Evolutionary conservation across 2,888 invertebrate genomes (phyloP).

Genomic region (Stenoptilia bipunctidactyla): DNA sequence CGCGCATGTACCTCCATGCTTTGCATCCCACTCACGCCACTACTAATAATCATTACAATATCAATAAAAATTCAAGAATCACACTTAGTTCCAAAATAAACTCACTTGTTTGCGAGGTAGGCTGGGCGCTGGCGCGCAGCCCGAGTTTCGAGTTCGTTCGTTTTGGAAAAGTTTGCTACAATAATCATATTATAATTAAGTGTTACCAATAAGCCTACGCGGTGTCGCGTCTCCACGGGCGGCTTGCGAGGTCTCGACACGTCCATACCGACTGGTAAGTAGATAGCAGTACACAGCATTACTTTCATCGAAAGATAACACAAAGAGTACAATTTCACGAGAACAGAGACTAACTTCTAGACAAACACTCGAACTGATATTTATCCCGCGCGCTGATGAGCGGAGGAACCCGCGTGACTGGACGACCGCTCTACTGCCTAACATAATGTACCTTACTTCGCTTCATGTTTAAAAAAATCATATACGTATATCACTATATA

Average conservation of each 20-base stretch:
- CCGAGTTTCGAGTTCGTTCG: slow-evolving; percentile 74
- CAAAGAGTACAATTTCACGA: background rate
- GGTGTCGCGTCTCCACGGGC: slow-evolving; percentile 50
- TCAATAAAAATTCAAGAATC: slow-evolving; percentile 77
- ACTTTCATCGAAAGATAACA: background rate
- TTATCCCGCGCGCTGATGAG: background rate
- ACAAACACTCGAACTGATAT: no score
- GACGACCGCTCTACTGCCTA: slow-evolving; percentile 69
- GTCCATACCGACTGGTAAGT: background rate
- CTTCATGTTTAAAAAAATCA: slow-evolving; percentile 69
- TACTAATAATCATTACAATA: slow-evolving; percentile 71
- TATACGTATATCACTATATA: slow-evolving; percentile 69
- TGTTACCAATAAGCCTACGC: slow-evolving; percentile 70
- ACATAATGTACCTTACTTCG: slow-evolving; percentile 68
- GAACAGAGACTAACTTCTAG: no score
- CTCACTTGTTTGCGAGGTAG: slow-evolving; percentile 83
- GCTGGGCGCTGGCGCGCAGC: slow-evolving; percentile 71
- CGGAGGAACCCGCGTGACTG: slow-evolving; percentile 44
- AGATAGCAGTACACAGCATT: background rate
- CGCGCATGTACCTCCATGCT: slow-evolving; percentile 36
- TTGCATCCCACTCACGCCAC: slow-evolving; percentile 45
- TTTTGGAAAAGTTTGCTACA: slow-evolving; percentile 72
- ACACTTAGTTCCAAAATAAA: slow-evolving; percentile 83
- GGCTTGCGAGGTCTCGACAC: background rate
- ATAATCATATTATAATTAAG: slow-evolving; percentile 69